These are phyloP conservation scores for Drosophila repletoides DNA, from an alignment of 1,140 invertebrate species.

Conservation along the genomic window DNA sequence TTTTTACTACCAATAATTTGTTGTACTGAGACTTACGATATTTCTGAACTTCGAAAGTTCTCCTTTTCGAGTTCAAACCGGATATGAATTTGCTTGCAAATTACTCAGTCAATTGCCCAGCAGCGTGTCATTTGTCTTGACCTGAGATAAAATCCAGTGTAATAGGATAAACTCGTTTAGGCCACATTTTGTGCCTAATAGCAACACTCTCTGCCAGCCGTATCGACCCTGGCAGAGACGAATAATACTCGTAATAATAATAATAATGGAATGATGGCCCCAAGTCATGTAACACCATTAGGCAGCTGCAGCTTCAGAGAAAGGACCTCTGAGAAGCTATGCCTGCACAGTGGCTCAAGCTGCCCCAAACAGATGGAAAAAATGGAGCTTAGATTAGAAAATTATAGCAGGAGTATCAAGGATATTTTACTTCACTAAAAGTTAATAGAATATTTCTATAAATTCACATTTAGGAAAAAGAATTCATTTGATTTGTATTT, in stretches of 20 bases:
- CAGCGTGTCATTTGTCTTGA: conserved; percentile 13
- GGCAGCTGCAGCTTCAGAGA: conserved; percentile 27
- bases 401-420: too few relatives aligned
- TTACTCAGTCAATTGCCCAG: conserved; percentile 21
- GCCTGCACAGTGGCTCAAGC: neutral
- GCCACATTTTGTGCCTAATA: conserved; percentile 13
- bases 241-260: conserved; percentile 48
- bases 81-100: conserved; percentile 37
- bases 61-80: too few relatives aligned
- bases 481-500: too few relatives aligned
- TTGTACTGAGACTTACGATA: too few relatives aligned
- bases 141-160: conserved; percentile 32
- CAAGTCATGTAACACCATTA: conserved; percentile 70
- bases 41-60: too few relatives aligned
- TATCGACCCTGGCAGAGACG: conserved; percentile 15
- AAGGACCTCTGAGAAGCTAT: neutral
- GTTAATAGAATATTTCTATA: too few relatives aligned
- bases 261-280: conserved; percentile 51
- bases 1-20: too few relatives aligned
- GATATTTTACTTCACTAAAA: too few relatives aligned
- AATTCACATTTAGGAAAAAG: too few relatives aligned
- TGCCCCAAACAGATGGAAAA: neutral
- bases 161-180: conserved; percentile 28
- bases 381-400: too few relatives aligned
- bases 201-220: neutral